Conservation (phyloP, 2,113 vertebrate genomes). For the Rhizomys pruinosus region DNA sequence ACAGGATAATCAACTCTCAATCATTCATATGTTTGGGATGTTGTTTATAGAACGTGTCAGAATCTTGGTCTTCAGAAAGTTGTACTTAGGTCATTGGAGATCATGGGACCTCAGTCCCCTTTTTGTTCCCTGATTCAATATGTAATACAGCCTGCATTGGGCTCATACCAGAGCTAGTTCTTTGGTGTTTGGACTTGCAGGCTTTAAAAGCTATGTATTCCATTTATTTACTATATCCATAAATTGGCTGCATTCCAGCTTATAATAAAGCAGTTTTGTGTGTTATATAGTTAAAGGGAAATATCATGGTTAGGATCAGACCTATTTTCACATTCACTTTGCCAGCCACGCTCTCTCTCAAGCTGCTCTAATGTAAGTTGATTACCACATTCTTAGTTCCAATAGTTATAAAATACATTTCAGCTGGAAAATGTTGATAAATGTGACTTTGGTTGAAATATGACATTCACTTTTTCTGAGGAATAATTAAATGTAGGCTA, state of each 20-base stretch:
- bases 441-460: not conserved
- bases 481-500: not conserved
- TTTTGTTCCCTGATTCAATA: not conserved
- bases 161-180: not conserved
- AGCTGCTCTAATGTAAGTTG: not conserved
- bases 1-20: not conserved
- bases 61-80: not conserved
- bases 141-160: too few relatives aligned
- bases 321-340: slow-evolving; percentile 9
- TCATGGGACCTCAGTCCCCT: not conserved
- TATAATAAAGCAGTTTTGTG: not conserved
- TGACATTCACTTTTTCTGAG: not conserved
- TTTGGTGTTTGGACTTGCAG: not conserved
- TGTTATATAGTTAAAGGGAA: too few relatives aligned
- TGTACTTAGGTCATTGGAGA: not conserved
- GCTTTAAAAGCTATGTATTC: not conserved
- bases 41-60: not conserved
- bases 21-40: not conserved
- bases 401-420: not conserved
- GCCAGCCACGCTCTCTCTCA: not conserved
- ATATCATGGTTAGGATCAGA: not conserved
- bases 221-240: not conserved
- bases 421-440: not conserved
- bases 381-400: not conserved
- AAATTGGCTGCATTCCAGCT: not conserved